A percentile compares a stretch with the other conserved stretches of the same genome.
Conservation (phyloP, 1,140 invertebrate species). For the Magallana angulata region DNA sequence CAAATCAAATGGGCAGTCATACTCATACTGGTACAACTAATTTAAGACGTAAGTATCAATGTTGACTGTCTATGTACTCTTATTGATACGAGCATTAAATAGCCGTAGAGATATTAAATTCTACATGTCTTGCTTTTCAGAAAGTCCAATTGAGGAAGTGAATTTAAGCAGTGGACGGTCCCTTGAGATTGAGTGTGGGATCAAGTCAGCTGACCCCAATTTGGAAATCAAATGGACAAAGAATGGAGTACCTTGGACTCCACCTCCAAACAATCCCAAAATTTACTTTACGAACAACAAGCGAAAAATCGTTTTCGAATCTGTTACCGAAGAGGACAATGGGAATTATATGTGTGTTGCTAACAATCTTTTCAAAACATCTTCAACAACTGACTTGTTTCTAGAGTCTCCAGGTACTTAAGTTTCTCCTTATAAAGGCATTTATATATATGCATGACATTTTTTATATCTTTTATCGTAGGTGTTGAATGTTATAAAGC, state of each 20-base stretch:
- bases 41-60: too few species aligned
- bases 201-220: slow-evolving; percentile 5
- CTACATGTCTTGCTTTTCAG: neutral
- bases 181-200: slow-evolving; percentile 15
- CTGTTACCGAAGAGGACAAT: neutral
- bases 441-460: too few species aligned
- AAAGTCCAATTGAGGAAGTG: neutral
- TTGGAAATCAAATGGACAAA: slow-evolving; percentile 20
- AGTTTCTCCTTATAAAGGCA: too few species aligned
- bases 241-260: neutral
- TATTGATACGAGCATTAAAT: neutral
- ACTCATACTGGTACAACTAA: too few species aligned
- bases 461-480: too few species aligned
- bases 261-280: slow-evolving; percentile 5
- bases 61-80: neutral
- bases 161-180: neutral
- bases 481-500: too few species aligned
- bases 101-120: neutral
- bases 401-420: neutral
- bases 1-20: too few species aligned
- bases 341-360: slow-evolving; percentile 22
- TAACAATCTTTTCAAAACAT: slow-evolving; percentile 10
- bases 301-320: neutral
- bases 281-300: slow-evolving; percentile 16
- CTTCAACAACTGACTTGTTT: neutral